phyloP scores from a whole-genome alignment of 2,888 invertebrate species.

The Pediacus dermestoides region DNA sequence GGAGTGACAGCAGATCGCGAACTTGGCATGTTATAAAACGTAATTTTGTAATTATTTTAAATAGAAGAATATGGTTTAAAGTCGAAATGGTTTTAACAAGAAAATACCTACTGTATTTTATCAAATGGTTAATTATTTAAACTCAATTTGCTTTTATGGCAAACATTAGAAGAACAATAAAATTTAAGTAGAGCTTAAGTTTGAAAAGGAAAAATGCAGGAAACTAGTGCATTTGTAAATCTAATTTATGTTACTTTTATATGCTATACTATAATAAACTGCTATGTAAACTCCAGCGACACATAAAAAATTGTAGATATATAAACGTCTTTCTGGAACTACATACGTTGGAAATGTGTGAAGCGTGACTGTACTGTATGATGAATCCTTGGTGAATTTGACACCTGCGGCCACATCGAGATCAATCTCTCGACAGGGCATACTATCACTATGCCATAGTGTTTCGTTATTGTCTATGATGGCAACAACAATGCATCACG shows the following conservation, averaged over 20 bases:
- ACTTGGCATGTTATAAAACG: no score
- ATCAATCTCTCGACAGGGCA: slow-evolving; percentile 35
- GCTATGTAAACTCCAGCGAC: slow-evolving; percentile 22
- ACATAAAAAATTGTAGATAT: slow-evolving; percentile 23
- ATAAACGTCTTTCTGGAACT: slow-evolving; percentile 24
- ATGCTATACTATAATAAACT: slow-evolving; percentile 19
- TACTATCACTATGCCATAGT: slow-evolving; percentile 2
- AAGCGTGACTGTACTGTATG: slow-evolving; percentile 40
- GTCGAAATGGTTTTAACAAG: no score
- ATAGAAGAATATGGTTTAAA: no score
- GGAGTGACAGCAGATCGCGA: no score
- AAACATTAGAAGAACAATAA: slow-evolving; percentile 1
- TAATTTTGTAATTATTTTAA: no score
- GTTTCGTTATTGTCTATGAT: slow-evolving; percentile 2
- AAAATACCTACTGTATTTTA: neutral
- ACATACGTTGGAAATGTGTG: slow-evolving; percentile 41
- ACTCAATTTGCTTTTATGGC: neutral
- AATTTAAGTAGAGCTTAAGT: neutral
- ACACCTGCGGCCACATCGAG: slow-evolving; percentile 38
- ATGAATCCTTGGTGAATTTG: slow-evolving; percentile 38
- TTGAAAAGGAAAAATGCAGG: neutral
- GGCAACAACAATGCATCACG: slow-evolving; percentile 3
- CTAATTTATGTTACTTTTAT: slow-evolving; percentile 17
- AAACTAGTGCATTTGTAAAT: neutral
- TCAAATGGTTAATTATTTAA: neutral